A percentile compares a stretch with the other conserved stretches of the same genome.
phyloP scores from a whole-genome alignment of 92 coral and sea anemone species.

The Hydrozoanthus gracilis region DNA sequence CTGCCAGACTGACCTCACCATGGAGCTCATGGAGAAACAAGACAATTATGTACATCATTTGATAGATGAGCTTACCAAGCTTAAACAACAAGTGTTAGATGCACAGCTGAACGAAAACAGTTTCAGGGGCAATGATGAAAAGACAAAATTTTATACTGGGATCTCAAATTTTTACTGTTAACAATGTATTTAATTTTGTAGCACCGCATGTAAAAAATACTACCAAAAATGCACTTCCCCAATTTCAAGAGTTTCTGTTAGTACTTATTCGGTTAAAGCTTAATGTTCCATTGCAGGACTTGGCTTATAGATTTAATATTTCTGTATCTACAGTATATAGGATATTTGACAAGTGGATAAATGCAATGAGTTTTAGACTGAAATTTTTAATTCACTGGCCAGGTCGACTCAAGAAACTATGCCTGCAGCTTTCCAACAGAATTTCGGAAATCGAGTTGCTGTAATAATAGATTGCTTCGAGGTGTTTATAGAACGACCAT shows the following conservation, averaged over 20 bases:
- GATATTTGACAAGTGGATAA: constrained; percentile 46
- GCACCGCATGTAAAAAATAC: constrained; percentile 47
- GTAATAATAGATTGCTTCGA: constrained; percentile 42
- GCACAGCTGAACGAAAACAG: constrained; percentile 2
- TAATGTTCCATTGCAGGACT: constrained; percentile 48
- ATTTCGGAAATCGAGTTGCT: constrained; percentile 42
- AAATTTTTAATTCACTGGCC: constrained; percentile 45
- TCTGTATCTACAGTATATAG: constrained; percentile 25
- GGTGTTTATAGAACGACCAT: constrained; percentile 14
- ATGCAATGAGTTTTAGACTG: constrained; percentile 39
- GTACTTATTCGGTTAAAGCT: constrained; percentile 51
- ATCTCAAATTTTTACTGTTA: constrained; percentile 34
- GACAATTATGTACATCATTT: constrained; percentile 12
- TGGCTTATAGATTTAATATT: constrained; percentile 49
- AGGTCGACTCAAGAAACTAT: constrained; percentile 42
- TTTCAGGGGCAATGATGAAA: constrained; percentile 17
- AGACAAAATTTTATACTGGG: too few species aligned
- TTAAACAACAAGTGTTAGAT: constrained; percentile 3
- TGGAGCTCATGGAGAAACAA: constrained; percentile 8
- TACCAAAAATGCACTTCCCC: constrained; percentile 18
- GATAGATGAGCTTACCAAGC: constrained; percentile 16
- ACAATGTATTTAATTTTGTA: constrained; percentile 48
- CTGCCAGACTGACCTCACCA: constrained; percentile 22
- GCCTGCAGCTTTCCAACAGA: constrained; percentile 36
- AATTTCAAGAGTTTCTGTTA: constrained; percentile 49